Conservation (phyloP, 1,140 invertebrate species). For the Hermatobates lingyangjiaoensis region DNA sequence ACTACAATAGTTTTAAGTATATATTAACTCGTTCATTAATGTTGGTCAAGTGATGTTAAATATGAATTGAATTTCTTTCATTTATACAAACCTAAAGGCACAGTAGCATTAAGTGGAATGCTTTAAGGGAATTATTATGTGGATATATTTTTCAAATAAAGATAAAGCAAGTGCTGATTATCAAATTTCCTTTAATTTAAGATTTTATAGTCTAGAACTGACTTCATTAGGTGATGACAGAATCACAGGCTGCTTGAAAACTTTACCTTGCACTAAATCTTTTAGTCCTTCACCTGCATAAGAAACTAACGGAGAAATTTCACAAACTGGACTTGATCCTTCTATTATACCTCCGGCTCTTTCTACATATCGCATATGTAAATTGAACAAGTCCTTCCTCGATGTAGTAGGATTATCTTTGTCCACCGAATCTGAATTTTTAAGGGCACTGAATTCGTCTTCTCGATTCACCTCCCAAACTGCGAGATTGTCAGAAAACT, state of each 20-base stretch:
- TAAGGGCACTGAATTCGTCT: constrained; percentile 91
- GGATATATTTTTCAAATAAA: too few relatives aligned
- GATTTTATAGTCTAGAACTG: not conserved
- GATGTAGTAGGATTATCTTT: constrained; percentile 85
- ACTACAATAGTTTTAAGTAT: too few relatives aligned
- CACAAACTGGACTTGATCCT: constrained; percentile 48
- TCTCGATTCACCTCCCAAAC: constrained; percentile 84
- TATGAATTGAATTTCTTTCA: too few relatives aligned
- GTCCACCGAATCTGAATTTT: constrained; percentile 71
- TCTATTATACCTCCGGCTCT: constrained; percentile 53
- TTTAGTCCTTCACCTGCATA: constrained; percentile 74
- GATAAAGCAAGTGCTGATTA: too few relatives aligned
- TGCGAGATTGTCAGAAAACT: constrained; percentile 75
- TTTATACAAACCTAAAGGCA: too few relatives aligned
- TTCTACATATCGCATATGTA: constrained; percentile 69
- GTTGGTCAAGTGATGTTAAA: too few relatives aligned
- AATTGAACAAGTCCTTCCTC: constrained; percentile 48
- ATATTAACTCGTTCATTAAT: too few relatives aligned
- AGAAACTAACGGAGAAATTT: constrained; percentile 81
- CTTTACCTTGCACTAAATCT: constrained; percentile 40
- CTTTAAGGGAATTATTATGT: too few relatives aligned
- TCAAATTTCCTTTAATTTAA: too few relatives aligned
- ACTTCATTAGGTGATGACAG: constrained; percentile 21
- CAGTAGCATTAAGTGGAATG: too few relatives aligned
- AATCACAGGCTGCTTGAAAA: constrained; percentile 44